Evolutionary conservation across 1,140 invertebrate species (phyloP).

Genomic region (Zaprionus tsacasi): DNA sequence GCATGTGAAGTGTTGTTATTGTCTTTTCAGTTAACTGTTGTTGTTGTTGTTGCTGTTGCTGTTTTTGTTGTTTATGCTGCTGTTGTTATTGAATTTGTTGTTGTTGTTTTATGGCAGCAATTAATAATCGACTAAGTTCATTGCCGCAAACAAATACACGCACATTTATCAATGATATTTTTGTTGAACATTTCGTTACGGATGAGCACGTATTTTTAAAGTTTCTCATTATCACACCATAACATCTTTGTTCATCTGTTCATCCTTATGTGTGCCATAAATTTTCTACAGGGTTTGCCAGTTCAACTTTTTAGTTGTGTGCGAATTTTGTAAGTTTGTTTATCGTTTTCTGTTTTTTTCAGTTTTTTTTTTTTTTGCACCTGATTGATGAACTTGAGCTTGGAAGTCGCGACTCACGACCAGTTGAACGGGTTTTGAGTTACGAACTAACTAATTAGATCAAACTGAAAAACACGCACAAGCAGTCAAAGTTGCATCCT

Average conservation of each 20-base stretch:
- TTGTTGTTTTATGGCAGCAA: constrained; percentile 20
- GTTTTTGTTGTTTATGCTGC: background rate
- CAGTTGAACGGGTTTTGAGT: constrained; percentile 21
- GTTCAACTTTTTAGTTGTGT: constrained; percentile 6
- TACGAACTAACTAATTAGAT: constrained; percentile 30
- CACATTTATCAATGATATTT: constrained; percentile 11
- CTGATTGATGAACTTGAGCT: constrained; percentile 23
- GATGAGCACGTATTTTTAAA: constrained; percentile 7
- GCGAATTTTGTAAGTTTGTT: constrained; percentile 4
- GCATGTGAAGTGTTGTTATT: constrained; percentile 39
- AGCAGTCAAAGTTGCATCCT: background rate
- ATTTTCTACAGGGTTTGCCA: background rate
- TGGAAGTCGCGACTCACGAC: constrained; percentile 18
- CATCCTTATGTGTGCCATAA: constrained; percentile 9
- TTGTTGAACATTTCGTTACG: background rate
- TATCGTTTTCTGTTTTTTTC: background rate
- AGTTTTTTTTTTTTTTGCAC: background rate
- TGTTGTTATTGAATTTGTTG: background rate
- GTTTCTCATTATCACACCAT: constrained; percentile 3
- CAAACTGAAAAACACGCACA: constrained; percentile 25
- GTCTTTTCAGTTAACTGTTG: constrained; percentile 11
- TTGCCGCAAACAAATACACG: constrained; percentile 22
- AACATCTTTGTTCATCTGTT: constrained; percentile 5
- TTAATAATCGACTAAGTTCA: constrained; percentile 40
- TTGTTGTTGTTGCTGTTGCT: background rate